Conservation (phyloP, 1,140 invertebrate genomes). For the Chlorops oryzae region DNA sequence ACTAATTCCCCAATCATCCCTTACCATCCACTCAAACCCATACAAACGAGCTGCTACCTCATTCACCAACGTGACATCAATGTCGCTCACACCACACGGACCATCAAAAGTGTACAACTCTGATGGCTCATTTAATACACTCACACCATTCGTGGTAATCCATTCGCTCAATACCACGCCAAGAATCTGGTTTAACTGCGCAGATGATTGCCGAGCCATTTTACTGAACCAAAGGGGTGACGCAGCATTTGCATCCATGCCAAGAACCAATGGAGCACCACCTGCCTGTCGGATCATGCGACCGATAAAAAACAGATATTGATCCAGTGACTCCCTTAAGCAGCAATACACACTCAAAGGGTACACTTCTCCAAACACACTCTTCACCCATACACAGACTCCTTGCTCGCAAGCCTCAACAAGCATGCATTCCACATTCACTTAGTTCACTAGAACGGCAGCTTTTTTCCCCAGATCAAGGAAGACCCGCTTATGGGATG, state of each 20-base stretch:
- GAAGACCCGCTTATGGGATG: too few species aligned
- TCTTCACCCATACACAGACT: constrained; percentile 13
- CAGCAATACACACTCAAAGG: constrained; percentile 5
- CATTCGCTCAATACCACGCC: not conserved
- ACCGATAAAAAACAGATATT: not conserved
- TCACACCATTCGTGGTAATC: too few species aligned
- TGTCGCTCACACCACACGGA: not conserved
- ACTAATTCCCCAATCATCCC: too few species aligned
- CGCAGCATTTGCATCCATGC: constrained; percentile 1
- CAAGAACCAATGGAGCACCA: not conserved
- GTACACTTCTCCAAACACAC: constrained; percentile 8
- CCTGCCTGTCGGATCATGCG: not conserved
- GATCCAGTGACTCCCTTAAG: not conserved
- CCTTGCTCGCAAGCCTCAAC: constrained; percentile 1
- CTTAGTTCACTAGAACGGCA: not conserved
- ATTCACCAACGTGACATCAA: too few species aligned
- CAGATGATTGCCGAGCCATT: not conserved
- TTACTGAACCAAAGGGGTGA: constrained; percentile 2
- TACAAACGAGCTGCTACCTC: too few species aligned
- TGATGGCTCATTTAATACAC: too few species aligned
- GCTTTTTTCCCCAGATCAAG: too few species aligned
- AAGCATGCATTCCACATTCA: constrained; percentile 8
- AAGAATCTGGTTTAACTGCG: not conserved
- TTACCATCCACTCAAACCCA: too few species aligned
- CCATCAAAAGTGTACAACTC: too few species aligned